A percentile compares a stretch with the other conserved stretches of the same genome.
Conservation (phyloP, 2,888 invertebrate species). For the Sphaeridia pumilis region DNA sequence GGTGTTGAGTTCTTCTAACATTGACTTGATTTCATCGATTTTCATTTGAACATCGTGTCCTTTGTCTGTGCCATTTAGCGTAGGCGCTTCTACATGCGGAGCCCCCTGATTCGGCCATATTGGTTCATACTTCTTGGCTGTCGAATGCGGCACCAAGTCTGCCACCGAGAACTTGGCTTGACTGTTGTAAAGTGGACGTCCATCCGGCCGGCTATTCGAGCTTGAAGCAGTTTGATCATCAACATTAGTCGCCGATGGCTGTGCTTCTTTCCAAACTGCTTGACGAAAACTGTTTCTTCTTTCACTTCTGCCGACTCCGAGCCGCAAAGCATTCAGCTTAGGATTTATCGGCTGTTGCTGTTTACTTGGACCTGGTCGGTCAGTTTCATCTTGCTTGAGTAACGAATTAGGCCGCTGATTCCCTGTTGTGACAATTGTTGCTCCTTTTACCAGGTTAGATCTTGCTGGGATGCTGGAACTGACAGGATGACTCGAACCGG, state of each 20-base stretch:
- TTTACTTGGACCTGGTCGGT: neutral
- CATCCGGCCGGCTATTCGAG: neutral
- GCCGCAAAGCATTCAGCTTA: constrained; percentile 16
- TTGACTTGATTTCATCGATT: constrained; percentile 31
- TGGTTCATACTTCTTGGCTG: constrained; percentile 35
- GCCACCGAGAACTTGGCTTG: neutral
- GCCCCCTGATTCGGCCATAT: constrained; percentile 34
- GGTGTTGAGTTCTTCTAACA: constrained; percentile 30
- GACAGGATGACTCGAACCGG: neutral
- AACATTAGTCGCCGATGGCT: constrained; percentile 5
- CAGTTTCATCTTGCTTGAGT: neutral
- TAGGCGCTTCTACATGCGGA: neutral
- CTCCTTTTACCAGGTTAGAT: neutral
- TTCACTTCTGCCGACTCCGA: constrained; percentile 37
- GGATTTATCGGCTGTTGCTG: neutral
- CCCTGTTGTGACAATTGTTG: neutral
- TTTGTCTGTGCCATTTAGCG: neutral
- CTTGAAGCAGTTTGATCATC: neutral
- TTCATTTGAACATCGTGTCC: constrained; percentile 16
- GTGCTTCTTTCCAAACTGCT: constrained; percentile 37
- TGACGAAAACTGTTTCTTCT: constrained; percentile 39
- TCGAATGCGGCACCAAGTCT: constrained; percentile 3
- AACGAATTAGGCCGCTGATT: neutral
- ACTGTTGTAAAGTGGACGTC: neutral
- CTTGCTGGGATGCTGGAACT: too few relatives aligned